Conservation (phyloP, 2,888 invertebrate genomes). For the Ypsolopha sequella region DNA sequence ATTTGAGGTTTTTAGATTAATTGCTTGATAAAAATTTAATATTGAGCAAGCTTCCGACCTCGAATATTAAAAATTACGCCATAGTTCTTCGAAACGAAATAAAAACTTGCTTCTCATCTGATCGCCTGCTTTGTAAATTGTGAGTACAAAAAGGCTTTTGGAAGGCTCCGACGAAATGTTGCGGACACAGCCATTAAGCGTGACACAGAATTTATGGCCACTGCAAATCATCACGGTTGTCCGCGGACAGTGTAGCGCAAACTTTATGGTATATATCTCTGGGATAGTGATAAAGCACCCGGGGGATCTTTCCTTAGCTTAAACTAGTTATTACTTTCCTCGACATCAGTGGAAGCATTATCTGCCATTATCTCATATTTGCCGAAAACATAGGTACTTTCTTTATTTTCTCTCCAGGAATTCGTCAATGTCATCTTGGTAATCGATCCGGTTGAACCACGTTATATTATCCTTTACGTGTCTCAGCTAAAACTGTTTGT, state of each 20-base stretch:
- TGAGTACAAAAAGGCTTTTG: conserved; percentile 1
- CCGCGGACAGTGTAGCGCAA: background rate
- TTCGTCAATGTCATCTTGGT: conserved; percentile 43
- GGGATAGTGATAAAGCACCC: conserved; percentile 1
- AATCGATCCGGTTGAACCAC: conserved; percentile 37
- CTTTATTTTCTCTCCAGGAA: conserved; percentile 28
- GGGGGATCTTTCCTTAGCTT: background rate
- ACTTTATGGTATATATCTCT: background rate
- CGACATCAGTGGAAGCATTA: background rate
- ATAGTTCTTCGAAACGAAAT: no score
- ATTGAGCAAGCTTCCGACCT: no score
- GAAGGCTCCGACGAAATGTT: background rate
- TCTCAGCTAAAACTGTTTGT: conserved; percentile 42
- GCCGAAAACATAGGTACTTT: conserved; percentile 1
- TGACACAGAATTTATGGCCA: conserved; percentile 1
- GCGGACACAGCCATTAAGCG: conserved; percentile 3
- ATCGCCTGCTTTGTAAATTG: background rate
- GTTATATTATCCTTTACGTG: conserved; percentile 43
- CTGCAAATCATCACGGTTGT: conserved; percentile 5
- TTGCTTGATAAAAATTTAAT: no score
- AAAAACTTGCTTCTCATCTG: no score
- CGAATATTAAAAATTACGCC: no score
- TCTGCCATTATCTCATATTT: background rate
- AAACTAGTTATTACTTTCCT: background rate
- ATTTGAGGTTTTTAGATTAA: background rate